These are phyloP conservation scores for Salvelinus fontinalis DNA, from an alignment of 2,113 vertebrate genomes.

Conservation along the genomic window DNA sequence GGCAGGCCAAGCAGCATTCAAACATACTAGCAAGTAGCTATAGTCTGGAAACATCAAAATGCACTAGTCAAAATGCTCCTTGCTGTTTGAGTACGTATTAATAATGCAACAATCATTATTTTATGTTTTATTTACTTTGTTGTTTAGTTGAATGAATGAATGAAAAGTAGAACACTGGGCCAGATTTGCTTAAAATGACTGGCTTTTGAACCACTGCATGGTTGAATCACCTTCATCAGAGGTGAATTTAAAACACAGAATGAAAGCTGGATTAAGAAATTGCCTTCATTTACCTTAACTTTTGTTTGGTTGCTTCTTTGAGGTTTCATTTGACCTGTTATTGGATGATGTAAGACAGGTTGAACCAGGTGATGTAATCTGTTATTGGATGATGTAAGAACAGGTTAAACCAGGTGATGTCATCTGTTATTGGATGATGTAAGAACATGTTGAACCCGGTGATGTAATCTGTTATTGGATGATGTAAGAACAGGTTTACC, in stretches of 20 bases:
- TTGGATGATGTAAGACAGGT: no score
- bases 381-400: no score
- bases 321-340: no score
- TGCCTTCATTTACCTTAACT: background rate
- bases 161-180: slow-evolving; percentile 2
- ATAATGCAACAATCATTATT: slow-evolving; percentile 43
- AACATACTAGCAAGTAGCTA: background rate
- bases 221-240: background rate
- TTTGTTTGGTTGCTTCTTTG: no score
- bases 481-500: no score
- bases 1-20: slow-evolving; percentile 18
- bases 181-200: background rate
- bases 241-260: background rate
- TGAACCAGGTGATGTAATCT: no score
- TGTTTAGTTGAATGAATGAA: slow-evolving; percentile 17
- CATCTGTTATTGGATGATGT: no score
- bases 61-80: slow-evolving; percentile 26
- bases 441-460: no score
- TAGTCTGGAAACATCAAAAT: background rate
- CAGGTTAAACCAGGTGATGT: no score
- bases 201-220: slow-evolving; percentile 3
- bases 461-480: no score
- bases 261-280: background rate
- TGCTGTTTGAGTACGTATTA: slow-evolving; percentile 32
- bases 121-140: slow-evolving; percentile 53